Base-by-base conservation (phyloP, 1,140 invertebrate genomes). In the Zaprionus camerounensis region DNA sequence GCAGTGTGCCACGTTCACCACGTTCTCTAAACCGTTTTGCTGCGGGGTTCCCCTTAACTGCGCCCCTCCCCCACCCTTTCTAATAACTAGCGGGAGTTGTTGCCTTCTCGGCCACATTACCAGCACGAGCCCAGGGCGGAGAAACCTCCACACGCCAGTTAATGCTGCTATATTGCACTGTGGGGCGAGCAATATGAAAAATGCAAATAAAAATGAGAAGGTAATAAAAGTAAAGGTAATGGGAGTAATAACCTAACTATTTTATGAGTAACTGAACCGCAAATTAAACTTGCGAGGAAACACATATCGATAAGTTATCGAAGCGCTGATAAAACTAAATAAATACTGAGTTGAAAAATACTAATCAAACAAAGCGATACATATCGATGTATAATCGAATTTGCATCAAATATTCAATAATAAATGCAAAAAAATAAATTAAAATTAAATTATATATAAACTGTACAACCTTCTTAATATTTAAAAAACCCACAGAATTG, bases 11-110 rank as follows among this genome's bases (percentile, higher is more conserved):
- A 81, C 13, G 38, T 69, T 87, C 62, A 67, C 63, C 63, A 73
- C 72, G 57, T 78, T 71, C 76, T 79, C 67, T 71, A 79, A 71
- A 71, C 72, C 70, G 70, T 74, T 88, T 79, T 80, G 78, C 71
- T 83, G 64, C 73, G 56, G 71, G 20, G 46, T 44, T 56, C 26
- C 36, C 65, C 24, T 0, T 26, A 26, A 26, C 24, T 26, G 24
- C 38, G 0, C 28, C 20, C 2, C 4, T 5, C 22, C 55, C n/a
- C 13, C 2, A 15, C 17, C n/a, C 1, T 3, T 7, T 38, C 26
- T 56, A 24, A 63, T 34, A 58, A 41, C 57, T 49, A 56, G 71
- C 56, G 71, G 71, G 64, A 68, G 71, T 53, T 68, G 26, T 68
- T 53, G 65, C 31, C 58, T 51, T 63, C 53, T 57, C 41, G 59